A percentile compares a stretch with the other conserved stretches of the same genome.
Evolutionary conservation across 2,888 invertebrate species (phyloP).

Genomic region (Bombylius major): DNA sequence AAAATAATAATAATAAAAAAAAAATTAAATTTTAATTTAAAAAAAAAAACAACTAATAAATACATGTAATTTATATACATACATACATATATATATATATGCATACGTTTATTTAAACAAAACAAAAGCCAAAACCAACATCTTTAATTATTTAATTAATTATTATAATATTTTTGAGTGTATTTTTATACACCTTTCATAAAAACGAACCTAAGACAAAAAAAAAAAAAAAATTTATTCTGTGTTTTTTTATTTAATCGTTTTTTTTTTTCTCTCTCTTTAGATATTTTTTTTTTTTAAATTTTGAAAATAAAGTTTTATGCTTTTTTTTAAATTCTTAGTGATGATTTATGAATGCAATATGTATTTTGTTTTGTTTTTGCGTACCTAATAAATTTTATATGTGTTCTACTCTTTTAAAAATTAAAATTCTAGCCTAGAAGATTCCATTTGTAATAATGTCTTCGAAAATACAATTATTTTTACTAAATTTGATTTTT

Average conservation of each 20-base stretch:
- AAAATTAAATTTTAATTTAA: no score
- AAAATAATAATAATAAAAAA: background rate
- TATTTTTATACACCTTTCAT: slow-evolving; percentile 7
- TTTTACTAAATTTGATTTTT: no score
- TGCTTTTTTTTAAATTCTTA: no score
- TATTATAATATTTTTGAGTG: background rate
- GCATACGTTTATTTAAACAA: background rate
- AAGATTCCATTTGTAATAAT: no score
- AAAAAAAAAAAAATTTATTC: background rate
- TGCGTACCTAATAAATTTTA: no score
- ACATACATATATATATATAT: background rate
- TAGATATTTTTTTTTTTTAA: no score
- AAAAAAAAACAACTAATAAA: background rate
- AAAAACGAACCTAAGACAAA: slow-evolving; percentile 13
- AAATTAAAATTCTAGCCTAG: no score
- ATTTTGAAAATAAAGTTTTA: no score
- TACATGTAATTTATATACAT: slow-evolving; percentile 12
- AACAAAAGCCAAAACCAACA: background rate
- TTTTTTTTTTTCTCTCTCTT: background rate
- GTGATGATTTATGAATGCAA: no score
- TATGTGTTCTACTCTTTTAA: no score
- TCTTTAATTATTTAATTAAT: slow-evolving; percentile 2
- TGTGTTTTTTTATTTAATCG: background rate
- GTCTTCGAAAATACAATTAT: no score
- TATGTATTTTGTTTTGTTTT: no score